A percentile compares a stretch with the other conserved stretches of the same genome.
Conservation (phyloP, 2,797 vertebrate genomes). For the Lithobates pipiens region DNA sequence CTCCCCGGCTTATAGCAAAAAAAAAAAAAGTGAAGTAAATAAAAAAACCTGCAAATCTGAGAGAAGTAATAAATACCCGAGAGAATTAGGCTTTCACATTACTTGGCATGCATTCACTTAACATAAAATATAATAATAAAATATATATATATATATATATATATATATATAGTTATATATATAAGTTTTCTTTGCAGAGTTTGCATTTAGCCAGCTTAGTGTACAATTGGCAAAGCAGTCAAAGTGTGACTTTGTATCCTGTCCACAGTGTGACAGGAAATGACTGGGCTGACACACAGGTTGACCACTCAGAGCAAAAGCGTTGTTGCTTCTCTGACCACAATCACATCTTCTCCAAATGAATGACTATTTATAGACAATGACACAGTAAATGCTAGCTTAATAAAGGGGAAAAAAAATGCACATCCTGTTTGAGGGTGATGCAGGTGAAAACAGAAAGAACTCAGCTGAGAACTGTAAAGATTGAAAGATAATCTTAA, state of each 20-base stretch:
- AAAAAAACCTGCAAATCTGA: too few species aligned
- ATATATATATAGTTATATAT: too few species aligned
- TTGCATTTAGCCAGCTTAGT: neutral
- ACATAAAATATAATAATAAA: too few species aligned
- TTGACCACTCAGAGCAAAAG: conserved; percentile 28
- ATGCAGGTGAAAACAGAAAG: conserved; percentile 6
- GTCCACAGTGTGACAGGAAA: conserved; percentile 42
- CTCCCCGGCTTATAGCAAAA: too few species aligned
- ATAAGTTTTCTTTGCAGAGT: too few species aligned
- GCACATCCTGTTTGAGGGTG: conserved; percentile 25
- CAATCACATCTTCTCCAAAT: conserved; percentile 49
- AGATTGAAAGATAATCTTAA: neutral
- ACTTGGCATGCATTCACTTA: too few species aligned
- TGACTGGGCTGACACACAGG: neutral
- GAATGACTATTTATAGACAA: conserved; percentile 56
- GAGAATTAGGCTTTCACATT: too few species aligned
- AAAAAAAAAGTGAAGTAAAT: too few species aligned
- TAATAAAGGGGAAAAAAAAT: conserved; percentile 34
- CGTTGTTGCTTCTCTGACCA: conserved; percentile 39
- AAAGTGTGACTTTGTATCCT: conserved; percentile 23
- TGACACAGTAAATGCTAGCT: conserved; percentile 42
- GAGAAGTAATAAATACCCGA: too few species aligned
- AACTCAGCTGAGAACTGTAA: neutral
- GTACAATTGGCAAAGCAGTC: neutral
- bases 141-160: too few species aligned